Percentiles rank a stretch among this genome's conserved stretches.
Conservation (phyloP, 2,797 vertebrate genomes). For the Graptemys geographica region DNA sequence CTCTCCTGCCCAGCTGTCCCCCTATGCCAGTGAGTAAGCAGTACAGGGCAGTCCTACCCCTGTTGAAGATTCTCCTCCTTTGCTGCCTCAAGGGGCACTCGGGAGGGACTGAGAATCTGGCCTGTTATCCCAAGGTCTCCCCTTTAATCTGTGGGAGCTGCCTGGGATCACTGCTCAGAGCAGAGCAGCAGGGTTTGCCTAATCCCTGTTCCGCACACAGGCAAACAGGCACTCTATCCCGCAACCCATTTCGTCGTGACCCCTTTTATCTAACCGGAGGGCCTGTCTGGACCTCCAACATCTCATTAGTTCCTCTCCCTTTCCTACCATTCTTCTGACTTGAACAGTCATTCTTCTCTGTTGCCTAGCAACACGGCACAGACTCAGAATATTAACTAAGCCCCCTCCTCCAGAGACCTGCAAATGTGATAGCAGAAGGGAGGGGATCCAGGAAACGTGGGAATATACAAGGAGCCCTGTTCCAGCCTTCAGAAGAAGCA, state of each 20-base stretch:
- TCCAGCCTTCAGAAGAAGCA: constrained; percentile 44
- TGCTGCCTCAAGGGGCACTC: not conserved
- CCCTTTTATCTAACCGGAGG: not conserved
- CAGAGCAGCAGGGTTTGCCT: not conserved
- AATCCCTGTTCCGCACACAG: not conserved
- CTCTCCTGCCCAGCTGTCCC: not conserved
- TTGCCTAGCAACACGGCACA: constrained; percentile 77
- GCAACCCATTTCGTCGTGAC: not conserved
- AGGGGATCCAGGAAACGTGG: not conserved
- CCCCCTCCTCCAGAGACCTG: constrained; percentile 66
- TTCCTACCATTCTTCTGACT: constrained; percentile 57
- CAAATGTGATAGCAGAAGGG: constrained; percentile 47
- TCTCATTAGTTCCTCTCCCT: constrained; percentile 61
- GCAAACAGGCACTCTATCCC: too few species aligned
- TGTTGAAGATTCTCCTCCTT: not conserved
- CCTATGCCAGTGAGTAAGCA: not conserved
- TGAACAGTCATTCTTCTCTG: constrained; percentile 76
- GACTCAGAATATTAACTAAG: constrained; percentile 72
- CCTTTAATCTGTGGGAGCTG: not conserved
- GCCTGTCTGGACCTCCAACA: constrained; percentile 45
- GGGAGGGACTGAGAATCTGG: not conserved
- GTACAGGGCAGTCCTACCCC: not conserved
- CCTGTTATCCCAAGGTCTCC: not conserved
- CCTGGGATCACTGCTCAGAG: not conserved
- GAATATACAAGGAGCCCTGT: constrained; percentile 17